Conservation (phyloP, 2,113 vertebrate genomes). For the Synchiropus splendidus region DNA sequence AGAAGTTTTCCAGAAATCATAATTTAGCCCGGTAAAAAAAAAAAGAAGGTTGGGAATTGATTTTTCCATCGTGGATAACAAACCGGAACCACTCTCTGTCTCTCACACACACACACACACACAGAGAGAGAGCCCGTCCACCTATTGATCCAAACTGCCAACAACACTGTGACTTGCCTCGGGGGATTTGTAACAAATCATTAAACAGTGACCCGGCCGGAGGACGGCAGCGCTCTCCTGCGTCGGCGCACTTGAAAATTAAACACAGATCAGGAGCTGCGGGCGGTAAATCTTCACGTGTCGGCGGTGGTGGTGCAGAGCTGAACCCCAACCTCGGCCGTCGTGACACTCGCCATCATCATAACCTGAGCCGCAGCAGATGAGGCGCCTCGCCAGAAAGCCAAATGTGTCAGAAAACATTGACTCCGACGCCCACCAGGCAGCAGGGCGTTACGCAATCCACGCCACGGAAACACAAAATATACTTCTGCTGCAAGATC, state of each 20-base stretch:
- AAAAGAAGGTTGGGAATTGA: constrained; percentile 45
- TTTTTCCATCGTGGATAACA: constrained; percentile 47
- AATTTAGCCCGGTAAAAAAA: no score
- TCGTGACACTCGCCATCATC: constrained; percentile 19
- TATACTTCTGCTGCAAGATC: no score
- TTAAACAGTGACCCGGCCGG: constrained; percentile 48
- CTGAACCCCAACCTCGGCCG: constrained; percentile 7
- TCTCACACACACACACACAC: constrained; percentile 29
- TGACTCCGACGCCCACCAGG: constrained; percentile 38
- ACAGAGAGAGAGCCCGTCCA: constrained; percentile 31
- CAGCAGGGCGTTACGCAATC: constrained; percentile 32
- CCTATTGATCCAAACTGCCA: constrained; percentile 53
- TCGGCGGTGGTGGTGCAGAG: no score
- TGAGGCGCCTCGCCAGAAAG: constrained; percentile 25
- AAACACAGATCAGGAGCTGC: no score
- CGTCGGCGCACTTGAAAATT: no score
- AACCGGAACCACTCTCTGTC: constrained; percentile 36
- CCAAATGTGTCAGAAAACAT: constrained; percentile 47
- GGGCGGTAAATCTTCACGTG: no score
- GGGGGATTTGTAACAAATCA: constrained; percentile 53
- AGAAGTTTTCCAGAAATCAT: no score
- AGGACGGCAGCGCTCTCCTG: constrained; percentile 14
- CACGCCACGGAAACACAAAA: constrained; percentile 32
- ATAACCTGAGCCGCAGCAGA: constrained; percentile 23
- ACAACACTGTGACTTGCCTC: constrained; percentile 52